Evolutionary conservation across 2,113 vertebrate species (phyloP), one percentile per base, ranked within the genome.

Genomic region (Glaucomys volans): DNA sequence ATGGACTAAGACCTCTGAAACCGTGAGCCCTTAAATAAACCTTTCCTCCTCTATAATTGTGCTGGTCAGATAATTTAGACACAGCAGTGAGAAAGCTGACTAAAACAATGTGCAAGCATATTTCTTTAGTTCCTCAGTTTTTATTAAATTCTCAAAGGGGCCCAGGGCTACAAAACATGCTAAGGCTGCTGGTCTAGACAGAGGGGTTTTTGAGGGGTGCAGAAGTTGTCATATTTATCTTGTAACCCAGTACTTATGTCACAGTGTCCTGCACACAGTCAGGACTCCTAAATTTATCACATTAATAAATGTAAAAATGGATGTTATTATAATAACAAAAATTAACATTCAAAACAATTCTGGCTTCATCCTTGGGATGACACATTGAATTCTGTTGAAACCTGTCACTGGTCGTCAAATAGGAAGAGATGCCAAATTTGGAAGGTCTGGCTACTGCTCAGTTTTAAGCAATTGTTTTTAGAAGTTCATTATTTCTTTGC

Each of bases 331-430:
- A 40, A 52, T 90, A 75, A 75, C 24, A 91, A 80, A 76, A 71
- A 87, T 76, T 96, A 87, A 94, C 22, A 81, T 71, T 90, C 52
- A 79, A 94, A 79, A 69, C 18, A 82, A 90, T 32, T 47, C 66
- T 42, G 57, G 50, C 24, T 88, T 97, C 35, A 80, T 64, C 26
- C 12, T 37, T 30, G 50, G 66, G 18, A 89, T 54, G 7, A 81
- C 81, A 42, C 69, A 69, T 3, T 87, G 44, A 80, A 87, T 84
- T 89, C 20, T 89, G 40, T 66, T 72, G 57, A 95, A 94, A 44
- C 14, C 37, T 80, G 16, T 82, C 80, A 50, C 5, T 50, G 24
- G 37, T 8, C 77, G 26, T 88, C 93, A 94, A 81, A 22, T 7
- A 81, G 77, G 47, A 84, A 94, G n/a, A 85, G 67, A 10, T 16